These are phyloP conservation scores for Mycalesis mineus DNA, from an alignment of 2,888 invertebrate species.

Conservation along the genomic window DNA sequence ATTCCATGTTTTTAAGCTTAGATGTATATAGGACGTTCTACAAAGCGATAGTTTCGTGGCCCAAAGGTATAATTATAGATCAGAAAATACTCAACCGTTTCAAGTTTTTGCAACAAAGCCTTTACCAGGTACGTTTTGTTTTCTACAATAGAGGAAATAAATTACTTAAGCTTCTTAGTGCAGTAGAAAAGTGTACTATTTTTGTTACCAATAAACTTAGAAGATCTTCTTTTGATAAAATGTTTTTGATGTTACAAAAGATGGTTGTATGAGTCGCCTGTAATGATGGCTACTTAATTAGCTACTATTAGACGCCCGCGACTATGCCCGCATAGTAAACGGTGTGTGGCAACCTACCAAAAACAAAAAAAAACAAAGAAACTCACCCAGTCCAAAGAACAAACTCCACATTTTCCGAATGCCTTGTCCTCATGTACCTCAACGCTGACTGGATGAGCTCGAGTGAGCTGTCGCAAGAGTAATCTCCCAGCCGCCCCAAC, in stretches of 20 bases:
- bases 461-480: slow-evolving; percentile 92
- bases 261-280: neutral
- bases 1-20: too few relatives aligned
- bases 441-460: slow-evolving; percentile 92
- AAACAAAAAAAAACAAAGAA: neutral
- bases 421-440: slow-evolving; percentile 89
- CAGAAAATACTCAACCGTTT: neutral
- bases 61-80: neutral
- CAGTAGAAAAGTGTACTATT: neutral
- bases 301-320: too few relatives aligned
- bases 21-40: too few relatives aligned
- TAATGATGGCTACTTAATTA: too few relatives aligned
- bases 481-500: slow-evolving; percentile 78
- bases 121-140: neutral
- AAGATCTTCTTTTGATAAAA: neutral
- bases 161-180: neutral
- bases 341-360: too few relatives aligned
- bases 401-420: slow-evolving; percentile 93
- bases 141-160: neutral
- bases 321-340: too few relatives aligned
- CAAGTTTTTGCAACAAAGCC: neutral
- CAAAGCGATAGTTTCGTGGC: too few relatives aligned
- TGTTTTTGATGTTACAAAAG: neutral
- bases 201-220: neutral
- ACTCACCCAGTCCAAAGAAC: slow-evolving; percentile 96